A percentile compares a stretch with the other conserved stretches of the same genome.
phyloP scores from a whole-genome alignment of 2,888 invertebrate species.

The Arge pagana region DNA sequence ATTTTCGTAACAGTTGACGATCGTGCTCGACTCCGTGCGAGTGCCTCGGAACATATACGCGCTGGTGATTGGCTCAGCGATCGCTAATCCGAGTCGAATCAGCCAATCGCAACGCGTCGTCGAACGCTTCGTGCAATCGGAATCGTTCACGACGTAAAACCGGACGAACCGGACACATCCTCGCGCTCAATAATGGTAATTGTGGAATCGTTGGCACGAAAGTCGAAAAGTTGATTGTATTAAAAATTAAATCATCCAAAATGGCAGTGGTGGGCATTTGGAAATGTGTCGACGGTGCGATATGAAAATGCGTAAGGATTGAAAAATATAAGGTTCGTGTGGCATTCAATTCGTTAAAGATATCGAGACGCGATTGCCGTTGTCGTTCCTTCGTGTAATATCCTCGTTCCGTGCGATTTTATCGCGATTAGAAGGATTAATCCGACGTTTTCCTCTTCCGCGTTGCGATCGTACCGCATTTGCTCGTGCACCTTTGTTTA shows the following conservation, averaged over 20 bases:
- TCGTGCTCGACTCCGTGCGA: constrained; percentile 8
- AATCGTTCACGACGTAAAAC: constrained; percentile 25
- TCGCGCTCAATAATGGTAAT: constrained; percentile 34
- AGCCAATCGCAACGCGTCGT: background rate
- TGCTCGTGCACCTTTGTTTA: too few relatives aligned
- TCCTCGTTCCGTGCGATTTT: background rate
- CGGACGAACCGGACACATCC: constrained; percentile 24
- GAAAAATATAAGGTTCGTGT: constrained; percentile 21
- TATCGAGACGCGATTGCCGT: background rate
- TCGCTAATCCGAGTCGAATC: constrained; percentile 2
- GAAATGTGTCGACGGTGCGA: constrained; percentile 18
- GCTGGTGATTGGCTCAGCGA: too few relatives aligned
- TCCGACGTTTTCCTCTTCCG: constrained; percentile 1
- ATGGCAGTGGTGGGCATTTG: constrained; percentile 21
- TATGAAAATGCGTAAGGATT: constrained; percentile 18
- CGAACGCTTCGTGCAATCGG: constrained; percentile 21
- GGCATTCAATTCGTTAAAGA: background rate
- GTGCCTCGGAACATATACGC: too few relatives aligned
- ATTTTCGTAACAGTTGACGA: too few relatives aligned
- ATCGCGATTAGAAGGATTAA: background rate
- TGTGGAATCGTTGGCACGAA: constrained; percentile 26
- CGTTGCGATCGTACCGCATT: constrained; percentile 3
- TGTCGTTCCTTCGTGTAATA: background rate
- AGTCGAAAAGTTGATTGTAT: constrained; percentile 31
- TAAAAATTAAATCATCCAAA: constrained; percentile 31